phyloP scores from a whole-genome alignment of 2,113 vertebrate species.

The Caranx melampygus region DNA sequence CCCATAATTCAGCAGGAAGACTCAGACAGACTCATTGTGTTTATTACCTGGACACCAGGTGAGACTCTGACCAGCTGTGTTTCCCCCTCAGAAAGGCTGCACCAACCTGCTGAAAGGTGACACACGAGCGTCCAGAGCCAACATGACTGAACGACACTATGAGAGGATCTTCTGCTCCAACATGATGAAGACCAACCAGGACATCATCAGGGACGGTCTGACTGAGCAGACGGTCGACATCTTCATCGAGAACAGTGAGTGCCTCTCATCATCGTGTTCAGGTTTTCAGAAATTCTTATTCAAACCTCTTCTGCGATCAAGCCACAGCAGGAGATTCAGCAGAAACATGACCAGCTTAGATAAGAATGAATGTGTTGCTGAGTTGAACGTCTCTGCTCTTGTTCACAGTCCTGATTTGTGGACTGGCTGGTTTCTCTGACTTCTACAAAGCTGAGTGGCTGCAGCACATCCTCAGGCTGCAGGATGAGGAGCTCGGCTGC shows the following conservation, averaged over 20 bases:
- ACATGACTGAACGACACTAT: constrained; percentile 83
- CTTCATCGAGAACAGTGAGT: constrained; percentile 89
- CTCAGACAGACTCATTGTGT: too few relatives aligned
- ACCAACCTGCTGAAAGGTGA: constrained; percentile 83
- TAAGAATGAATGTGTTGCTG: background rate
- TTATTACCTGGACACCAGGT: background rate
- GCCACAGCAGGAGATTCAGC: background rate
- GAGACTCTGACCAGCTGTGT: background rate
- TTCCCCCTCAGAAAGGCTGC: constrained; percentile 79
- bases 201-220: constrained; percentile 72
- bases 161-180: constrained; percentile 88
- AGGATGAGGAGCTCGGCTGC: constrained; percentile 84
- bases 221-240: constrained; percentile 80
- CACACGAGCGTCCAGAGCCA: constrained; percentile 72
- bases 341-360: background rate
- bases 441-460: constrained; percentile 88
- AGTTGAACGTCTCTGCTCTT: background rate
- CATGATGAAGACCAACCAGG: constrained; percentile 88
- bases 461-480: constrained; percentile 85
- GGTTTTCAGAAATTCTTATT: too few relatives aligned
- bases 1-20: too few relatives aligned
- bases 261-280: too few relatives aligned
- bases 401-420: constrained; percentile 87
- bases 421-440: constrained; percentile 86
- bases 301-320: too few relatives aligned